A percentile compares a stretch with the other conserved stretches of the same genome.
These are phyloP conservation scores for Mastomys natalensis DNA, from an alignment of 2,113 vertebrate genomes.

Conservation along the genomic window DNA sequence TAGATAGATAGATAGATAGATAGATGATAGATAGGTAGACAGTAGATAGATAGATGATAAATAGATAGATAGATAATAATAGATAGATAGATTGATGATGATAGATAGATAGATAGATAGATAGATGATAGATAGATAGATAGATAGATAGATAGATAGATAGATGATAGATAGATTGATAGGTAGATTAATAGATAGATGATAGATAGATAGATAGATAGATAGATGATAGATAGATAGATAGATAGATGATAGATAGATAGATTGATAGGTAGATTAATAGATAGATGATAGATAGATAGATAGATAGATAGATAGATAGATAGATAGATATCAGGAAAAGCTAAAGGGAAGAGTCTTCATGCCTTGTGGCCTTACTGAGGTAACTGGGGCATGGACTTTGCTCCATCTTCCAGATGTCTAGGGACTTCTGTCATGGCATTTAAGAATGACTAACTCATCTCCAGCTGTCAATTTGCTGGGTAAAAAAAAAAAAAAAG, in stretches of 20 bases:
- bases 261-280: too few species aligned
- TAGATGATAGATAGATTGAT: background rate
- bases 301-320: background rate
- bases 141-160: too few species aligned
- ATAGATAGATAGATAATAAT: background rate
- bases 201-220: background rate
- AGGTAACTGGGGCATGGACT: background rate
- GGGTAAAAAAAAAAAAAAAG: constrained; percentile 33
- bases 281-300: background rate
- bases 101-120: background rate
- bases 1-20: background rate
- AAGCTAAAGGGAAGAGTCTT: background rate
- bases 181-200: background rate
- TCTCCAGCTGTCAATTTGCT: background rate
- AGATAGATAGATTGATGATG: background rate
- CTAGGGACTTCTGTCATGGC: background rate
- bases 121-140: background rate
- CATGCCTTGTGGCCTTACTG: background rate
- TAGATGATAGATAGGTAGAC: background rate
- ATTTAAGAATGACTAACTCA: rapidly evolving
- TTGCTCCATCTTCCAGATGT: background rate
- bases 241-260: background rate
- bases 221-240: background rate
- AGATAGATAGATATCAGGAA: background rate
- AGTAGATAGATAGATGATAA: background rate